Base-by-base conservation (phyloP, 2,888 invertebrate genomes). In the Acleris holmiana region DNA sequence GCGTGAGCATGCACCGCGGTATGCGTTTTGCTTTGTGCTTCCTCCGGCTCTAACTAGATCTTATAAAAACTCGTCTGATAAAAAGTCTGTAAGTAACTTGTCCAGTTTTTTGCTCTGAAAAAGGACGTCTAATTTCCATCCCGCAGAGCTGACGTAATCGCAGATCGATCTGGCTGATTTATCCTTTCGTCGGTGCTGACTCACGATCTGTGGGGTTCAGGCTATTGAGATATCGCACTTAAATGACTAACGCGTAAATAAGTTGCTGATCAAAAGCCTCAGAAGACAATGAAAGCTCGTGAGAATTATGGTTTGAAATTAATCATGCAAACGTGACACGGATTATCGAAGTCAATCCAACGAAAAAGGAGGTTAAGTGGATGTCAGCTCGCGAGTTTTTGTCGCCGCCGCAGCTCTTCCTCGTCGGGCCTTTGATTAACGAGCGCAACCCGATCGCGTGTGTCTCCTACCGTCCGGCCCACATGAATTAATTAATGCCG, bases 401-500 rank as follows among this genome's bases (percentile, higher is more conserved):
- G 83, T 83, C 82, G 75, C 75, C 73, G 69, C 75, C 72, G 76
- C 76, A 72, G 76, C 73, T 76, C 79, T 79, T 81, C 80, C 79
- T 78, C 69, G 78, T 76, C 77, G 78, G 76, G 67, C 74, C 77
- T 84, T 85, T 88, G 85, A 89, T 89, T 88, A 88, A 88, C 83
- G 84, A 83, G 74, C 73, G 87, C 84, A 87, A 87, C 82, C 73
- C 74, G 85, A 89, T 84, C 80, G 76, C 74, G 75, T 75, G 74
- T 78, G 79, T 76, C 76, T 75, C 76, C 72, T 75, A 74, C 76
- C 72, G 75, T 73, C 71, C 80, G 68, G 72, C 82, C 81, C 77
- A 82, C 82, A 74, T 75, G 73, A 78, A 77, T 81, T 78, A 83
- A 85, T 86, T 82, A 80, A 83, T 85, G 78, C 76, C 76, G 71